Conservation (phyloP, 2,888 invertebrate genomes). For the Cataglyphis cursor region DNA sequence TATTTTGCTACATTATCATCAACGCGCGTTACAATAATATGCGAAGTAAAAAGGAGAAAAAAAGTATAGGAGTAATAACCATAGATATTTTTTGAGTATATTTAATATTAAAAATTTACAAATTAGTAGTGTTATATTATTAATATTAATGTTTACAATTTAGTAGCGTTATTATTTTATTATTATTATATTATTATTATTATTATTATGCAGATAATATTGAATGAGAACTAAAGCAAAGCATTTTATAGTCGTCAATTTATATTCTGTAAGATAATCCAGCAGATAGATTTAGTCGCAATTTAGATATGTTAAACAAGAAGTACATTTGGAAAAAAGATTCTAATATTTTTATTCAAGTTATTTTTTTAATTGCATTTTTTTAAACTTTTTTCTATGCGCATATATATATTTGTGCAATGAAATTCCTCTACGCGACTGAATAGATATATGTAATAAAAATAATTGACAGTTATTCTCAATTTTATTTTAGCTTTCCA, state of each 20-base stretch:
- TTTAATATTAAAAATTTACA: slow-evolving; percentile 85
- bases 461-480: slow-evolving; percentile 2
- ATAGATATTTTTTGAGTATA: slow-evolving; percentile 85
- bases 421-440: not conserved
- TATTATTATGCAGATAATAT: slow-evolving; percentile 80
- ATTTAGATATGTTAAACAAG: not conserved
- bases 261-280: slow-evolving; percentile 73
- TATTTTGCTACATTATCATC: slow-evolving; percentile 65
- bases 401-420: not conserved
- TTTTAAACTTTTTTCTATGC: not conserved
- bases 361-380: slow-evolving; percentile 2
- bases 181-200: slow-evolving; percentile 69
- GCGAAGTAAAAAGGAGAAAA: slow-evolving; percentile 61
- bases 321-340: not conserved
- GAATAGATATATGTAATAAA: not conserved
- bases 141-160: slow-evolving; percentile 79
- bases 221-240: slow-evolving; percentile 79
- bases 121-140: slow-evolving; percentile 83
- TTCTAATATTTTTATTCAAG: slow-evolving; percentile 1
- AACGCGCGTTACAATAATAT: slow-evolving; percentile 65
- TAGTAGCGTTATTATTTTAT: slow-evolving; percentile 81
- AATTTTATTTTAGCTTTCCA: not conserved
- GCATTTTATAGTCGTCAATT: slow-evolving; percentile 81
- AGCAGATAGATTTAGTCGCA: slow-evolving; percentile 32
- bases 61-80: slow-evolving; percentile 76